Evolutionary conservation across 1,140 invertebrate species (phyloP), one percentile per base, ranked within the genome.

Genomic region (Zaprionus davidi): DNA sequence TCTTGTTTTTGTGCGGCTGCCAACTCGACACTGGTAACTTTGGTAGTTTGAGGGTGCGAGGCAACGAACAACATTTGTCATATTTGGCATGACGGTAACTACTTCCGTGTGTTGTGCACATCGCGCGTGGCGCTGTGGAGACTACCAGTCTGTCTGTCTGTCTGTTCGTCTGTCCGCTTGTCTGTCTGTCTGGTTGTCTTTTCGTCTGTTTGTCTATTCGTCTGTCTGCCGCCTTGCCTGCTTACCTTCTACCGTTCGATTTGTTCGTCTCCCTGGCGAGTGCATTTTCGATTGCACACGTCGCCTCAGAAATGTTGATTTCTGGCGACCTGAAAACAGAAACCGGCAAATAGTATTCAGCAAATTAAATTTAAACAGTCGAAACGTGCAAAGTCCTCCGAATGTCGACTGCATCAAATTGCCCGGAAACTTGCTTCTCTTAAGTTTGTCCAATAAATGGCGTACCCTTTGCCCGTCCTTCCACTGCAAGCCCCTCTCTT

Each of bases 301-400:
- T 90, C 71, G 66, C 70, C 64, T 55, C 49, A 63, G 59, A 85
- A 79, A 90, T 90, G 86, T 90, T 85, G 85, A 90, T 90, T 90
- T 90, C 79, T 82, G 73, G 78, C 79, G 81, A 90, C 85, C 76
- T 88, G 84, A 79, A 88, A 88, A 88, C 74, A 79, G 24, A 62
- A 46, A 69, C 71, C 56, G 41, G 64, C 64, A 67, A 67, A 38
- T 58, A 64, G 44, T 64, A 75, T 63, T 65, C 57, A 66, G 72
- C 75, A 90, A 90, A 90, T 90, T 90, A 90, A 90, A 90, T 90
- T 90, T 90, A 90, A 90, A 85, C 85, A 82, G 78, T 67, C 71
- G 82, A 71, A 68, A 90, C 85, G 86, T 90, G 85, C 85, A 72
- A 73, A 66, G 59, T 71, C 66, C 74, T 76, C 69, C 58, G 66